Base-by-base conservation (phyloP, 1,140 invertebrate species). In the Trypoxylus dichotomus region DNA sequence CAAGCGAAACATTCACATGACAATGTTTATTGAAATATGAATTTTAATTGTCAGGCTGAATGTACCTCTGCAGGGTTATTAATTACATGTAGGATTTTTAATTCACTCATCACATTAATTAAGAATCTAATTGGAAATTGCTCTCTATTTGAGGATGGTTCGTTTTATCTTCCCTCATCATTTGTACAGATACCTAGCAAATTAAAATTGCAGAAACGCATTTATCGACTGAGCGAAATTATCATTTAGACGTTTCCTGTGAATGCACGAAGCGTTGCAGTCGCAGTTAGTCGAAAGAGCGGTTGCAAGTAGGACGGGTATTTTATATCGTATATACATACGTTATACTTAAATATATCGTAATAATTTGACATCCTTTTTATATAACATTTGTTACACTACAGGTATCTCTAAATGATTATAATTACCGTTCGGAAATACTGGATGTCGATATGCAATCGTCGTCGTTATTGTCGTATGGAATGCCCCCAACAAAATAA, bases 341-440 rank as follows among this genome's bases (percentile, higher is more conserved):
- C 21, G 47, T 54, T 54, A 68, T 24, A 68, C 60, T 19, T n/a
- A 68, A 21, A 68, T 68, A 68, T 68, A 68, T 68, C n/a, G 60
- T 68, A 68, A 29, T 24, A 19, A 68, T 68, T 8, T 68, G 24
- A 68, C 27, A 15, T 54, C 47, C 47, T 68, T 68, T 68, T 68
- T 68, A 68, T 68, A 68, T 68, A 68, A 68, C 60, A 68, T 68
- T 68, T 68, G 60, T 68, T 68, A 68, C 60, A 68, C 19, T 68
- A 68, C 60, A 68, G 5, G 60, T 68, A 68, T 24, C 60, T 68
- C 21, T 27, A 68, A 68, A 68, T 68, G 24, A 68, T 68, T 68
- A 68, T 68, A 68, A 68, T 68, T 68, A 68, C 2, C 60, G 60
- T 68, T 68, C 60, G 24, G 19, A 68, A 68, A 68, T 68, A 68